Evolutionary conservation across 2,888 invertebrate species (phyloP), one percentile per base, ranked within the genome.

Genomic region (Pristionchus mayeri): DNA sequence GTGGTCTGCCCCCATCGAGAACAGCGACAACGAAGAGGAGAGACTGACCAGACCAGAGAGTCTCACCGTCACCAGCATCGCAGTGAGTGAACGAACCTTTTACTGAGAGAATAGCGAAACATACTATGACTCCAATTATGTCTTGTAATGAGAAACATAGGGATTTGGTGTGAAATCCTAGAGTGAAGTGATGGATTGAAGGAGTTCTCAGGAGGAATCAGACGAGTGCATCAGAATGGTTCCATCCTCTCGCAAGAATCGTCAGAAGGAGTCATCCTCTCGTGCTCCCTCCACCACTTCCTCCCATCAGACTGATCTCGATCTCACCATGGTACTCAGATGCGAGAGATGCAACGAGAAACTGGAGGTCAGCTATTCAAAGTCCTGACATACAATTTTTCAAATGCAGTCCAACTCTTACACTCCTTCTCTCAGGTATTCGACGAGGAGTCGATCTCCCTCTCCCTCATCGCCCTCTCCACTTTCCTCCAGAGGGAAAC

Each of bases 401-500:
- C n/a, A n/a, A n/a, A n/a, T n/a, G n/a, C n/a, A n/a, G n/a, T n/a
- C n/a, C n/a, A n/a, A n/a, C n/a, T n/a, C n/a, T n/a, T n/a, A n/a
- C n/a, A n/a, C n/a, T n/a, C n/a, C 21, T 6, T 21, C 21, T 67
- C 2, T 4, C 6, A 34, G 67, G 76, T 76, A 0, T 98, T 98
- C 94, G 97, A 97, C 87, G 98, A 99, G 93, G 98, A 99, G 93
- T 98, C 98, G 93, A 87, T 92, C 11, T 91, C 91, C 30, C 95
- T 98, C 84, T 96, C 97, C 91, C 96, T 99, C 90, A 96, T 98
- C 78, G 96, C 96, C 87, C 94, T 99, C 87, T 97, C 97, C 44
- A 98, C 98, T 0, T 98, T 97, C 93, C 96, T 99, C 87, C 98
- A 98, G 93, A 95, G 98, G 34, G 98, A 98, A 93, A 98, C 98